phyloP scores from a whole-genome alignment of 1,140 invertebrate genomes.

The Sesamia nonagrioides region DNA sequence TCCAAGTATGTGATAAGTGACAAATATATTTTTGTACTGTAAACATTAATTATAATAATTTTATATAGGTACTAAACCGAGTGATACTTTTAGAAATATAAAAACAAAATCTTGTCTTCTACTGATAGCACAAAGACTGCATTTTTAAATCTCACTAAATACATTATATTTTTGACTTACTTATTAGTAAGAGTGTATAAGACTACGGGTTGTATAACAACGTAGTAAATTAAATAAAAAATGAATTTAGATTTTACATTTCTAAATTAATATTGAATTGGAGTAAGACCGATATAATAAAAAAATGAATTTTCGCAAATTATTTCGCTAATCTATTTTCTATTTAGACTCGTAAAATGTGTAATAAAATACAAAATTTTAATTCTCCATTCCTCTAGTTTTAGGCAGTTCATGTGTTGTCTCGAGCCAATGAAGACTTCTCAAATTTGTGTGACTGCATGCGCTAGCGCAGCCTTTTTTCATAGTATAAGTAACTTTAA shows the following conservation, averaged over 20 bases:
- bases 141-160: conserved; percentile 24
- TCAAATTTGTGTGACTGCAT: background rate
- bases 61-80: conserved; percentile 1
- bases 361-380: background rate
- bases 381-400: background rate
- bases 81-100: conserved; percentile 19
- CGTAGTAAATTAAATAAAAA: background rate
- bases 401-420: background rate
- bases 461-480: conserved; percentile 9
- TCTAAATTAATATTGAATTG: background rate
- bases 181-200: background rate
- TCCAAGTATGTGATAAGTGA: conserved; percentile 47
- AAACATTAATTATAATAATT: conserved; percentile 29
- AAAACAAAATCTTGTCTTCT: conserved; percentile 3
- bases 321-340: background rate
- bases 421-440: background rate
- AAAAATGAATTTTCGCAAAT: background rate
- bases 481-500: conserved; percentile 10
- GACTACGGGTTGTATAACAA: background rate
- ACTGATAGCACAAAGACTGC: conserved; percentile 24
- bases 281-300: background rate
- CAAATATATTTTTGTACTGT: conserved; percentile 49
- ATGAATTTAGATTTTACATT: background rate
- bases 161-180: background rate
- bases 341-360: background rate